Evolutionary conservation across 2,113 vertebrate species (phyloP).

Genomic region (Lasiurus borealis): DNA sequence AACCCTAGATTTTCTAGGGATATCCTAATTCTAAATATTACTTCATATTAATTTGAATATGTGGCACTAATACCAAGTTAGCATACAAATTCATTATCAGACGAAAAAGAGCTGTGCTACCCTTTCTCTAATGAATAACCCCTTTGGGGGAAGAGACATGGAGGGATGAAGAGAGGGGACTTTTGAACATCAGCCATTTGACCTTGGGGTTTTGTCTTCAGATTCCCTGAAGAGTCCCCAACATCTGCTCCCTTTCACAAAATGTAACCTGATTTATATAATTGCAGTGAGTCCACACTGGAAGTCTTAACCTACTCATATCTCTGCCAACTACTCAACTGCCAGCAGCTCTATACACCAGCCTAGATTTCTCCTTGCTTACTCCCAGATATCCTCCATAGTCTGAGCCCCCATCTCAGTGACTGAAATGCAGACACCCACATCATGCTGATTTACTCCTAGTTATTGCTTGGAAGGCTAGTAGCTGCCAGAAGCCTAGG

Average conservation of each 20-base stretch:
- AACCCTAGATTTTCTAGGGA: not conserved
- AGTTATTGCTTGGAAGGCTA: rapidly evolving
- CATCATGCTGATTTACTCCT: not conserved
- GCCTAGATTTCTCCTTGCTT: not conserved
- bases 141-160: not conserved
- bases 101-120: not conserved
- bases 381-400: not conserved
- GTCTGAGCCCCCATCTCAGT: not conserved
- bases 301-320: not conserved
- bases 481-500: not conserved
- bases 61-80: not conserved
- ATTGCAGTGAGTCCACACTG: not conserved
- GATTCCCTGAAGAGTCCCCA: not conserved
- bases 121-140: not conserved
- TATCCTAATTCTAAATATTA: not conserved
- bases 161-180: not conserved
- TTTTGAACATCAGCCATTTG: slow-evolving; percentile 63
- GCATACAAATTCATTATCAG: slow-evolving; percentile 1
- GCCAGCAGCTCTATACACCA: not conserved
- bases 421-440: not conserved
- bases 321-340: not conserved
- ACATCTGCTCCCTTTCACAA: not conserved
- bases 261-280: not conserved
- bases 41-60: not conserved
- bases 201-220: not conserved